Percentiles rank a stretch among this genome's conserved stretches.
Evolutionary conservation across 2,113 vertebrate species (phyloP).

Genomic region (Acanthisitta chloris): DNA sequence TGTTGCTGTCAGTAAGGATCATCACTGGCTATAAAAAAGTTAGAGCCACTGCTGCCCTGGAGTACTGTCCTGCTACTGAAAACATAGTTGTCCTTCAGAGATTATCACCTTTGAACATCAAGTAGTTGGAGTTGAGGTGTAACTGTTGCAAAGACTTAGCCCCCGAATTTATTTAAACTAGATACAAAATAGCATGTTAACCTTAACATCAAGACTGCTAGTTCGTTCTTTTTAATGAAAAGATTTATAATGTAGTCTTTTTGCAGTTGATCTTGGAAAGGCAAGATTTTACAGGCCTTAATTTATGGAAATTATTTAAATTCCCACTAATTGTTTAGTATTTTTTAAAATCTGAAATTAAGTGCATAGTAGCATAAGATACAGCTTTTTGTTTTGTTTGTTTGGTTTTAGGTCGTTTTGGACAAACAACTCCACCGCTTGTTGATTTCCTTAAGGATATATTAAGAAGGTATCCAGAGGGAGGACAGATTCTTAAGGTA

Average conservation of each 20-base stretch:
- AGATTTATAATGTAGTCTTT: neutral
- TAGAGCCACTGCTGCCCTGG: neutral
- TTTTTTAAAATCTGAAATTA: neutral
- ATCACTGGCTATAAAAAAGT: neutral
- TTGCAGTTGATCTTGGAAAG: neutral
- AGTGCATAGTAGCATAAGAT: neutral
- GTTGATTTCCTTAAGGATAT: slow-evolving; percentile 99
- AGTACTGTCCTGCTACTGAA: neutral
- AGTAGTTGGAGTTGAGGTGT: neutral
- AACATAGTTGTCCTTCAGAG: neutral
- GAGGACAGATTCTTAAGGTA: slow-evolving; percentile 98
- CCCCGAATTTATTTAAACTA: neutral
- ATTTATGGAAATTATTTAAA: neutral
- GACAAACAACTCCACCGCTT: slow-evolving; percentile 95
- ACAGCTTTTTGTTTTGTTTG: neutral
- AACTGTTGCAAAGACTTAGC: neutral
- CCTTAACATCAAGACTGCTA: neutral
- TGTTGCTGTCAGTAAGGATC: neutral
- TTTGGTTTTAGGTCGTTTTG: slow-evolving; percentile 88
- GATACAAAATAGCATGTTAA: neutral
- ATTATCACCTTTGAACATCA: neutral
- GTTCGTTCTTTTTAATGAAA: neutral
- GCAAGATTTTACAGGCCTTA: neutral
- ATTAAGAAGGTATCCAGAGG: slow-evolving; percentile 94
- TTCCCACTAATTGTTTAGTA: neutral